Conservation (phyloP, 2,113 vertebrate species). For the Petromus typicus region DNA sequence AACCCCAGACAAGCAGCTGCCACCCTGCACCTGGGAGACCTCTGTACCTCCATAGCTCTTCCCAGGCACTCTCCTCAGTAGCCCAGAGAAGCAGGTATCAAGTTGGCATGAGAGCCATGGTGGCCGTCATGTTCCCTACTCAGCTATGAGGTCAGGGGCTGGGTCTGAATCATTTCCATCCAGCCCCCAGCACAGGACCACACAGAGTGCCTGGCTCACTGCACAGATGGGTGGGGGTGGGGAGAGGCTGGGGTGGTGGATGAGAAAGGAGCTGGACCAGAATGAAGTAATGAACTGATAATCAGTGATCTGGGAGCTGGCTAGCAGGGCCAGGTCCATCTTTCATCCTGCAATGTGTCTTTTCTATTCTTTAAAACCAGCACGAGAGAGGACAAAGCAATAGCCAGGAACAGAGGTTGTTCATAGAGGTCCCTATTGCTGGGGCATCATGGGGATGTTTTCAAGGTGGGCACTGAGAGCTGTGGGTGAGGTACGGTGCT, state of each 20-base stretch:
- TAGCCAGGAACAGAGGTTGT: too few relatives aligned
- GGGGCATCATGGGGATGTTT: accelerated
- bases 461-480: neutral
- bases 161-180: neutral
- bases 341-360: neutral
- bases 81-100: neutral
- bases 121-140: accelerated
- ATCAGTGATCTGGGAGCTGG: too few relatives aligned
- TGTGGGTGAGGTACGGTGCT: accelerated
- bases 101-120: too few relatives aligned
- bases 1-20: neutral
- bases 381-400: neutral
- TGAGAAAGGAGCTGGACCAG: accelerated
- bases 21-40: too few relatives aligned
- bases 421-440: neutral
- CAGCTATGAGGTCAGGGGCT: neutral
- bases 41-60: accelerated
- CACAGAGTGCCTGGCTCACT: too few relatives aligned
- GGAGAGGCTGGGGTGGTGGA: neutral
- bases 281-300: neutral
- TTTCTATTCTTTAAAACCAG: neutral
- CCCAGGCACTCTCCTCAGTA: neutral
- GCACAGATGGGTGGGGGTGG: accelerated
- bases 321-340: neutral
- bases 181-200: neutral